Percentiles rank a stretch among this genome's conserved stretches.
Evolutionary conservation across 2,113 vertebrate species (phyloP).

Genomic region (Coracopsis vasa): DNA sequence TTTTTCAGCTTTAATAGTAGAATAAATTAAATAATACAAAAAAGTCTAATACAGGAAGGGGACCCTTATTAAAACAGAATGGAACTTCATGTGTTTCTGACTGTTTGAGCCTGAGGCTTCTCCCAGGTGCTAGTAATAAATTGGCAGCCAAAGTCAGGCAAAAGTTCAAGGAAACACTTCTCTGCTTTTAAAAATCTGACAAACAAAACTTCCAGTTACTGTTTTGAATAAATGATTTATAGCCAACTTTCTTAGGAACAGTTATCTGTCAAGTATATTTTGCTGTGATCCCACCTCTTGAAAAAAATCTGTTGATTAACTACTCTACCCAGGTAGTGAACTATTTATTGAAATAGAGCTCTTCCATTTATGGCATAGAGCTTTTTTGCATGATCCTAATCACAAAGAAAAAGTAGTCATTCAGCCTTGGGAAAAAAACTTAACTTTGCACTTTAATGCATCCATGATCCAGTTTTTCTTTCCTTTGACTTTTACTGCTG

Average conservation of each 20-base stretch:
- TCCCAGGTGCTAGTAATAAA: slow-evolving; percentile 42
- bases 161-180: slow-evolving; percentile 60
- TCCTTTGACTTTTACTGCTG: neutral
- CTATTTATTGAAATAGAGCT: neutral
- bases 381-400: neutral
- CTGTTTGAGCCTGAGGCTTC: slow-evolving; percentile 60
- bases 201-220: slow-evolving; percentile 56
- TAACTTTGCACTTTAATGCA: neutral
- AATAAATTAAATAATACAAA: slow-evolving; percentile 39
- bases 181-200: slow-evolving; percentile 42
- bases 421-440: neutral
- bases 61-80: slow-evolving; percentile 51
- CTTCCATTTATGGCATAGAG: neutral
- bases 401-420: neutral
- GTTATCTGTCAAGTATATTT: slow-evolving; percentile 53
- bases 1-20: neutral
- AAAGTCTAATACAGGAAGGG: slow-evolving; percentile 35
- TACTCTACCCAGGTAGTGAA: neutral
- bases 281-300: slow-evolving; percentile 3
- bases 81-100: slow-evolving; percentile 51
- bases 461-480: neutral
- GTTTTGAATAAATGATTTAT: slow-evolving; percentile 60
- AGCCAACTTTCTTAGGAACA: slow-evolving; percentile 27
- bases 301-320: slow-evolving; percentile 44
- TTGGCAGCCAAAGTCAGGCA: slow-evolving; percentile 43